These are phyloP conservation scores for Leptocoma aspasia DNA, from an alignment of 2,113 vertebrate genomes.

Conservation along the genomic window DNA sequence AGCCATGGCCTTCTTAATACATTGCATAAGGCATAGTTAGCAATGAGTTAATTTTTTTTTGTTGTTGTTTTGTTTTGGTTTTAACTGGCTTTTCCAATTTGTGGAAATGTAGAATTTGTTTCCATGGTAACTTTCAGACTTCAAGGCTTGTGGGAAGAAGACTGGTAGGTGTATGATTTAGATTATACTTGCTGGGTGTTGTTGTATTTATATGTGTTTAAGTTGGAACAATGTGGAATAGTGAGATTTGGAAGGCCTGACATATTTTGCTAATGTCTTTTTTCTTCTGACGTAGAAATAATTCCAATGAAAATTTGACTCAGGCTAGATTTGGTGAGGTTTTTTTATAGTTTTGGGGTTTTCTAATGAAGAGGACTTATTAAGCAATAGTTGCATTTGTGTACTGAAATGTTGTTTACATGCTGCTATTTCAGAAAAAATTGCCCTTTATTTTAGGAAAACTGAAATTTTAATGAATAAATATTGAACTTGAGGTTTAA, in stretches of 20 bases:
- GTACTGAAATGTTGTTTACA: background rate
- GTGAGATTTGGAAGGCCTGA: background rate
- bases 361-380: background rate
- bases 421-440: background rate
- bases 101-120: conserved; percentile 50
- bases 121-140: conserved; percentile 54
- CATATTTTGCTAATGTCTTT: background rate
- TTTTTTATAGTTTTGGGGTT: background rate
- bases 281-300: background rate
- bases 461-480: background rate
- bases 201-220: conserved; percentile 19
- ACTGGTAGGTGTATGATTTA: conserved; percentile 13
- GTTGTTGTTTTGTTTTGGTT: background rate
- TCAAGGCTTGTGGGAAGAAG: conserved; percentile 11
- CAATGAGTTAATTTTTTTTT: background rate
- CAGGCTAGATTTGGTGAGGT: background rate
- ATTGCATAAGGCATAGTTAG: background rate
- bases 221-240: background rate
- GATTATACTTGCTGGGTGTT: conserved; percentile 11
- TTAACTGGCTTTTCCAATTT: conserved; percentile 7
- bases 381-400: background rate
- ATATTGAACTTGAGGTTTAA: background rate
- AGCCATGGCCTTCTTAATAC: background rate
- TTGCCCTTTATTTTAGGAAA: background rate
- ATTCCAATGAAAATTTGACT: background rate